Conservation (phyloP, 53 echinoderm and acorn worm species). For the Arbacia lixula region DNA sequence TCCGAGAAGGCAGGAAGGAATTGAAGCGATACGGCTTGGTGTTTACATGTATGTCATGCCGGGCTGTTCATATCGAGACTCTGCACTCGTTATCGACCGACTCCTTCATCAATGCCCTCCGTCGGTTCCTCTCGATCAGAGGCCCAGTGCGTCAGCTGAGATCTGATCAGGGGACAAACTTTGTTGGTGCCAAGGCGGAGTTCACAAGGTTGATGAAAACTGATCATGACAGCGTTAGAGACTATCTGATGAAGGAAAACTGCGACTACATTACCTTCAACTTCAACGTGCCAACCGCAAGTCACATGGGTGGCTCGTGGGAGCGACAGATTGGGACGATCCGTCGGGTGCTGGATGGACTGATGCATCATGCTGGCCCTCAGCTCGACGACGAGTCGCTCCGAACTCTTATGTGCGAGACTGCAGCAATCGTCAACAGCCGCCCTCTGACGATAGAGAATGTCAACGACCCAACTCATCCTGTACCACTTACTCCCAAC, state of each 20-base stretch:
- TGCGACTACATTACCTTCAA: constrained; percentile 58
- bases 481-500: constrained; percentile 62
- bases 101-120: constrained; percentile 65
- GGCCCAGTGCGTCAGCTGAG: constrained; percentile 67
- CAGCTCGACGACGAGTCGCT: constrained; percentile 57
- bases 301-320: constrained; percentile 60
- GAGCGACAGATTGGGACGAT: constrained; percentile 60
- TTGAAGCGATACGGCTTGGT: constrained; percentile 71
- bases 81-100: constrained; percentile 54
- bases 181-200: constrained; percentile 61
- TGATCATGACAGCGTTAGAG: constrained; percentile 39
- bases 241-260: constrained; percentile 36
- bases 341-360: constrained; percentile 35
- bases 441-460: constrained; percentile 58
- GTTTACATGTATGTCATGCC: constrained; percentile 70
- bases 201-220: constrained; percentile 35
- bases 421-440: constrained; percentile 50
- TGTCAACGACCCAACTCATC: constrained; percentile 23
- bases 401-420: constrained; percentile 54
- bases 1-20: constrained; percentile 67
- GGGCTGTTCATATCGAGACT: constrained; percentile 76
- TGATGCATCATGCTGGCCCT: constrained; percentile 33
- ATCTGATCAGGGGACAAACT: constrained; percentile 72
- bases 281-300: constrained; percentile 54
- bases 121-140: constrained; percentile 60